Base-by-base conservation (phyloP, 1,140 invertebrate species). In the Trissolcus basalis region DNA sequence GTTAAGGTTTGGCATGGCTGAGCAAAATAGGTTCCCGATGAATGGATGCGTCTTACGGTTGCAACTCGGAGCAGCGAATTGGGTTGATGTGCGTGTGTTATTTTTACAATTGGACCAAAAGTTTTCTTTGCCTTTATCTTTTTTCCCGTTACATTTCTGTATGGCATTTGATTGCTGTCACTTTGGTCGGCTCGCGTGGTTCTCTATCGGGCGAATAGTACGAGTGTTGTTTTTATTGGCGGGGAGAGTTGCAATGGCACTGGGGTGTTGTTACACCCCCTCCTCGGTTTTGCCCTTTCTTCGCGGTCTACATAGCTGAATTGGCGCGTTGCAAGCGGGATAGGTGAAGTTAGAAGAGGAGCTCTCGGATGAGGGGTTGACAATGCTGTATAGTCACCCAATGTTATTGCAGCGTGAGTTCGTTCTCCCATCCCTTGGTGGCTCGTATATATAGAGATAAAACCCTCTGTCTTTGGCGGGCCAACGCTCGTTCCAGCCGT, bases 331-430 rank as follows among this genome's bases (percentile, higher is more conserved):
- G 49, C 36, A 48, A 68, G 74, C 79, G 80, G 83, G 83, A 82
- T 85, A 84, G 82, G 80, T 83, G 69, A 79, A 72, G 64, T 67
- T 72, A 73, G 72, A 77, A 78, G 67, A 73, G 74, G 51, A 75
- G 64, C 54, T 49, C 51, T 50, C 13, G 74, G 69, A 76, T 61
- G 77, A 80, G 81, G 80, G 81, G 76, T 86, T 87, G 86, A 87
- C 86, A 88, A 87, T 87, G 79, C 84, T 73, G 19, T 27, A 81
- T 81, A 84, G 80, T 82, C 83, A 78, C 82, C 81, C 81, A 83
- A 81, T 86, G 85, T 88, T 88, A 88, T 88, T 88, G 81, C 83
- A 88, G 83, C 81, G 83, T 81, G 81, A 87, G 83, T 86, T 85
- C 63, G 77, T 77, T 81, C 80, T 83, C 80, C 78, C 75, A 51